Evolutionary conservation across 2,888 invertebrate genomes (phyloP).

Genomic region (Conchocele bisecta): DNA sequence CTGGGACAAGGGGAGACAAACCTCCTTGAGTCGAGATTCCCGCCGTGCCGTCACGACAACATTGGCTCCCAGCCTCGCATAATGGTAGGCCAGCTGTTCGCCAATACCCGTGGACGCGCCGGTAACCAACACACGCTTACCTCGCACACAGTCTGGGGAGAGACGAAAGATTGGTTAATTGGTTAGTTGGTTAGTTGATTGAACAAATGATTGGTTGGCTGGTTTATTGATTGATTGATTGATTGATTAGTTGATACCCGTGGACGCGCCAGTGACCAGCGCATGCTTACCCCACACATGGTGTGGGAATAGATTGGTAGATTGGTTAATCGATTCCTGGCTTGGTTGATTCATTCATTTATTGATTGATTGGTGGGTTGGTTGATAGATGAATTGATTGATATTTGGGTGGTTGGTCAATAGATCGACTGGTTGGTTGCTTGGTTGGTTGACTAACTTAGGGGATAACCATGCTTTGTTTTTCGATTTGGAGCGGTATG

Average conservation of each 20-base stretch:
- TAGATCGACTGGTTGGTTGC: too few species aligned
- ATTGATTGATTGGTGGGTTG: too few species aligned
- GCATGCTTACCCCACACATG: constrained; percentile 66
- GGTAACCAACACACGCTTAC: constrained; percentile 78
- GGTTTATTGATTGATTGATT: too few species aligned
- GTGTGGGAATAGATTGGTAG: neutral
- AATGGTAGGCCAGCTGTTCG: constrained; percentile 81
- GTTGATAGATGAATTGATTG: too few species aligned
- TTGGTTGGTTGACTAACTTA: too few species aligned
- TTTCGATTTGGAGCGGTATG: too few species aligned
- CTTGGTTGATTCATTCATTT: too few species aligned
- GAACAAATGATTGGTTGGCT: too few species aligned
- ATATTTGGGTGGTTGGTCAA: too few species aligned
- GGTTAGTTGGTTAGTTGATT: too few species aligned
- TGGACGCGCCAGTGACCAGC: constrained; percentile 75
- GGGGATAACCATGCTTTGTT: too few species aligned
- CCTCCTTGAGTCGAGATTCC: constrained; percentile 70
- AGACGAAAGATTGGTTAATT: constrained; percentile 75
- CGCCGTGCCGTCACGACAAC: constrained; percentile 77
- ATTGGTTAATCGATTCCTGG: neutral
- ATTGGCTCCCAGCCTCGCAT: constrained; percentile 75
- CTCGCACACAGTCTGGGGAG: constrained; percentile 68
- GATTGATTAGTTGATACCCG: constrained; percentile 79
- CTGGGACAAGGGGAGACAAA: too few species aligned
- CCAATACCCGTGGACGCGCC: constrained; percentile 81